Percentiles rank a stretch among this genome's conserved stretches.
These are phyloP conservation scores for Aegotheles bennettii DNA, from an alignment of 2,113 vertebrate species.

Conservation along the genomic window DNA sequence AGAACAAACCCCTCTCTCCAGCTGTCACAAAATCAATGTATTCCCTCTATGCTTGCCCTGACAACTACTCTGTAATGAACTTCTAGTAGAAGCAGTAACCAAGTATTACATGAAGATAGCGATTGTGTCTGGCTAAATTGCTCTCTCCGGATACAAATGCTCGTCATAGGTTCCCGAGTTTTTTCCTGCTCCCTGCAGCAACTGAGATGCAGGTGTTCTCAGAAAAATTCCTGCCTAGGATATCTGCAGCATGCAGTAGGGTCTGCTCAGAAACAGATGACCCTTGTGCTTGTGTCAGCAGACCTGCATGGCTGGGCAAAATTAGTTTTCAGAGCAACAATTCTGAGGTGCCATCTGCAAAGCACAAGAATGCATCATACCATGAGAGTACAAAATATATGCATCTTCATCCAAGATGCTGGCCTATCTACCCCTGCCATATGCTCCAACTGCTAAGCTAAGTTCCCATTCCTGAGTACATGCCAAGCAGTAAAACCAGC, in stretches of 20 bases:
- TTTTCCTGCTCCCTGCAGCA: not conserved
- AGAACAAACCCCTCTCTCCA: not conserved
- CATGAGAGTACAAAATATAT: constrained; percentile 62
- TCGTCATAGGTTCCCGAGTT: not conserved
- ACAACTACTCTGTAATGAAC: not conserved
- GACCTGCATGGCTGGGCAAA: constrained; percentile 37
- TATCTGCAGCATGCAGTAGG: constrained; percentile 35
- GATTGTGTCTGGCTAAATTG: not conserved
- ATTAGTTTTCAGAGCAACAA: constrained; percentile 40
- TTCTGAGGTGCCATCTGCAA: constrained; percentile 53
- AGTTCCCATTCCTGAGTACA: constrained; percentile 45
- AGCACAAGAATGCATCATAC: constrained; percentile 60
- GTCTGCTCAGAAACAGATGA: constrained; percentile 24
- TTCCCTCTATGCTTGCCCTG: not conserved
- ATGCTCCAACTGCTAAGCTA: constrained; percentile 52
- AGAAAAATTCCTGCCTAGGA: constrained; percentile 22
- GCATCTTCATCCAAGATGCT: constrained; percentile 54
- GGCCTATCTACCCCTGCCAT: constrained; percentile 58
- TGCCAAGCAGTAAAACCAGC: constrained; percentile 48
- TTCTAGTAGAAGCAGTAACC: not conserved
- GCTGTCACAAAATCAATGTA: not conserved
- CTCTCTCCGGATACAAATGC: not conserved
- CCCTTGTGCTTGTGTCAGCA: constrained; percentile 38
- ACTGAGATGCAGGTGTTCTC: constrained; percentile 16
- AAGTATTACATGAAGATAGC: not conserved